Percentiles rank a stretch among this genome's conserved stretches.
phyloP scores from a whole-genome alignment of 2,113 vertebrate species.

The Numida meleagris region DNA sequence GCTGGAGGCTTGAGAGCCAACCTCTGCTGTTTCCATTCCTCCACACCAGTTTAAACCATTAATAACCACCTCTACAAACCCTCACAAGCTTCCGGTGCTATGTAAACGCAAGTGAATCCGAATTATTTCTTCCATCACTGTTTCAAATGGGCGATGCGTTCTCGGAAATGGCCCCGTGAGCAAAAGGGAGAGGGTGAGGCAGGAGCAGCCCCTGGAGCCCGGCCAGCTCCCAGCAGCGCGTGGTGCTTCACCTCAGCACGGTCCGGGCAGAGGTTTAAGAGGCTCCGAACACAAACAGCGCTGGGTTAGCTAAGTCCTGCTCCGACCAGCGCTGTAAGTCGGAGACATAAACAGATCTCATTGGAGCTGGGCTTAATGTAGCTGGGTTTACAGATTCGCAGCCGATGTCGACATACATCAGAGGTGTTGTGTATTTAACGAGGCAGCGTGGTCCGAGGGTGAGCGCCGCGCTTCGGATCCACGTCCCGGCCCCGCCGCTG shows the following conservation, averaged over 20 bases:
- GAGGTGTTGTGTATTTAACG: not conserved
- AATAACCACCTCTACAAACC: slow-evolving; percentile 1
- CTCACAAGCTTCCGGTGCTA: not conserved
- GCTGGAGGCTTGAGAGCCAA: not conserved
- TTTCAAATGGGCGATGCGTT: slow-evolving; percentile 12
- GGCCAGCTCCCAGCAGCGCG: slow-evolving; percentile 18
- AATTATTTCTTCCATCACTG: slow-evolving; percentile 33
- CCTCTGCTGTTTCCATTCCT: not conserved
- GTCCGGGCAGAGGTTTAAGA: slow-evolving; percentile 30
- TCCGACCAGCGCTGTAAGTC: not conserved
- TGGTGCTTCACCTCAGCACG: not conserved
- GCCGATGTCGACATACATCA: not conserved
- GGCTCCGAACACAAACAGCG: slow-evolving; percentile 13
- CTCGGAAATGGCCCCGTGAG: not conserved
- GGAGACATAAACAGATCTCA: slow-evolving; percentile 58
- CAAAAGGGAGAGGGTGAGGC: not conserved
- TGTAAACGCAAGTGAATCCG: slow-evolving; percentile 57
- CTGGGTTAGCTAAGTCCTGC: slow-evolving; percentile 29
- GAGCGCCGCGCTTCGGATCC: rapidly evolving
- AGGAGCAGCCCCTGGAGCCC: not conserved
- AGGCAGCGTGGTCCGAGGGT: not conserved
- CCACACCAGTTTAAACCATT: not conserved
- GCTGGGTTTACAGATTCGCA: slow-evolving; percentile 13
- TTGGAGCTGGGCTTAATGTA: slow-evolving; percentile 35
- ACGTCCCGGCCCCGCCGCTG: not conserved